These are phyloP conservation scores for Drosophila pseudoobscura DNA, from an alignment of 1,140 invertebrate genomes.

Conservation along the genomic window DNA sequence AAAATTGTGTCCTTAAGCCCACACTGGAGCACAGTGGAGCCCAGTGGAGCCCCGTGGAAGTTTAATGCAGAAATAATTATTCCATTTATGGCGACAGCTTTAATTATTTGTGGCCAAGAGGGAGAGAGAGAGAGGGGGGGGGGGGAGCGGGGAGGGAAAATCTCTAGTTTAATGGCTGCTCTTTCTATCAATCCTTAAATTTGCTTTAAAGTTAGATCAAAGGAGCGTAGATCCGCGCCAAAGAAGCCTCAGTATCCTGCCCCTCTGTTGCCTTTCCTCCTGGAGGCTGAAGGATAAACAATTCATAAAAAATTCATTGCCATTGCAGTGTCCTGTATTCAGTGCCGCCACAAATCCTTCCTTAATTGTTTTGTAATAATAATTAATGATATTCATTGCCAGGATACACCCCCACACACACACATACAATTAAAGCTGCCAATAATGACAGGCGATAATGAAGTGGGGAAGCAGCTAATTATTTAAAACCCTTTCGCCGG, in stretches of 20 bases:
- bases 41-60: conserved; percentile 27
- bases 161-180: no score
- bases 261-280: no score
- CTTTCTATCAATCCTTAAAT: no score
- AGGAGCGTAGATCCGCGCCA: no score
- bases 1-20: conserved; percentile 59
- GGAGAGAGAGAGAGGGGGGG: no score
- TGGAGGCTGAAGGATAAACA: no score
- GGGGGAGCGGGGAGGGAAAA: no score
- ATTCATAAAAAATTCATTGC: no score
- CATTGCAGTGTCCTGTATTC: no score
- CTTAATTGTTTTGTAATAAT: neutral
- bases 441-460: conserved; percentile 30
- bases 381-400: conserved; percentile 12
- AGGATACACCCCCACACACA: conserved; percentile 24
- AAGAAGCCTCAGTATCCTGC: no score
- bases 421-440: conserved; percentile 15
- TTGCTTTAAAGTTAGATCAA: no score
- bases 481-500: conserved; percentile 11
- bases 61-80: conserved; percentile 64
- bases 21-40: no score
- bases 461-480: neutral
- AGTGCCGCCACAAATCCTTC: neutral
- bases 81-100: conserved; percentile 40
- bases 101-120: conserved; percentile 1